Evolutionary conservation across 2,888 invertebrate genomes (phyloP).

Genomic region (Acanthosoma haemorrhoidale): DNA sequence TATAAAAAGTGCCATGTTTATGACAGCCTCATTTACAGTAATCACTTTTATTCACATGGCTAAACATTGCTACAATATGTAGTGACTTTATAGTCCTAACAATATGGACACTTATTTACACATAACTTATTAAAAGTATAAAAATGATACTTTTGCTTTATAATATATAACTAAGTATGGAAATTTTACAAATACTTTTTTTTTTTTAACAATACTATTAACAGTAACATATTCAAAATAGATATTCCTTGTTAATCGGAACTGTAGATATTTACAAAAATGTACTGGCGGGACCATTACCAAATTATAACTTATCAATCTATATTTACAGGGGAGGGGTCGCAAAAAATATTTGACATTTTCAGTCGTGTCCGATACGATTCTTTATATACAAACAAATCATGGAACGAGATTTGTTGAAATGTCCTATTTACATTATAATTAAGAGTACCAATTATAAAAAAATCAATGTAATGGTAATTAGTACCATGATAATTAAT

Average conservation of each 20-base stretch:
- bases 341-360: conserved; percentile 1
- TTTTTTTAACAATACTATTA: conserved; percentile 28
- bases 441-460: not conserved
- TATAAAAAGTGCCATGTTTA: conserved; percentile 22
- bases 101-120: conserved; percentile 29
- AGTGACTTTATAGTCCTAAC: conserved; percentile 12
- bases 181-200: conserved; percentile 24
- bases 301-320: not conserved
- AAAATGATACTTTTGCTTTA: conserved; percentile 28
- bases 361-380: not conserved
- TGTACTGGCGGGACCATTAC: conserved; percentile 1
- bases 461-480: not conserved
- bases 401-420: conserved; percentile 4
- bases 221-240: conserved; percentile 30
- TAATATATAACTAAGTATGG: conserved; percentile 4
- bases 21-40: conserved; percentile 24
- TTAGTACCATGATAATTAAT: not conserved
- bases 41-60: conserved; percentile 27
- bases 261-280: conserved; percentile 21
- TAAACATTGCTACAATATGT: conserved; percentile 30
- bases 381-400: not conserved
- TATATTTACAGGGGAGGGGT: conserved; percentile 3
- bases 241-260: conserved; percentile 16
- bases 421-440: not conserved
- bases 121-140: conserved; percentile 27